Base-by-base conservation (phyloP, 2,797 vertebrate genomes). In the Echeneis naucrates region DNA sequence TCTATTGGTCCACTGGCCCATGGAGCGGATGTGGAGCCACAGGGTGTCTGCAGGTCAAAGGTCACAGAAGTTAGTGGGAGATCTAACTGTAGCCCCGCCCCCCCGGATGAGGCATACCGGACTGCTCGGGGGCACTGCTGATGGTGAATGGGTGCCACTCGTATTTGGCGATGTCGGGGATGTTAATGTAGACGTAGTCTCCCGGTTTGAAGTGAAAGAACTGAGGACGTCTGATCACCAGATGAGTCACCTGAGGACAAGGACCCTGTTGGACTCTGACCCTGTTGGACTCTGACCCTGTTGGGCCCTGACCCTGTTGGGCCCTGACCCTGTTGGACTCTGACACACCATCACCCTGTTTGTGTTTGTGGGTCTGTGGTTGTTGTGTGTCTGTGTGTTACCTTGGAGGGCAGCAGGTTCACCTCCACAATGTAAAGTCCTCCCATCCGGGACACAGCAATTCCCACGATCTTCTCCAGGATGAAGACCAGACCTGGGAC, bases 131-230 rank as follows among this genome's bases (percentile, higher is more conserved):
- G 0, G 97, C 95, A 0, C 96, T 98, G 95, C 97, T 97, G 93
- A 98, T 97, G 80, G 95, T 97, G 86, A 98, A 98, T 0, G 96
- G 97, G 3, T 97, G 96, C 97, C 97, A 98, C 88, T 97, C 96
- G 0, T 95, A 96, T 84, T 95, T 93, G 16, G 96, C 96, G 0
- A 98, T 95, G 70, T 81, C 92, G 0, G 97, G 96, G 51, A 98
- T 80, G 89, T 98, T 98, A 81, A 98, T 91, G 80, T 95, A 98
- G 24, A 98, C 27, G 13, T 95, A 98, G 81, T 98, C 96, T 3
- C 97, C 97, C 0, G 97, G 95, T 78, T 95, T 94, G 71, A 96
- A 98, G 23, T 91, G 94, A 88, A 98, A 98, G 63, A 92, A 95
- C 48, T 82, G 92, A 0, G 96, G 95, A 12, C 96, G 92, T 81